These are phyloP conservation scores for Excalfactoria chinensis DNA, from an alignment of 2,113 vertebrate species.

Conservation along the genomic window DNA sequence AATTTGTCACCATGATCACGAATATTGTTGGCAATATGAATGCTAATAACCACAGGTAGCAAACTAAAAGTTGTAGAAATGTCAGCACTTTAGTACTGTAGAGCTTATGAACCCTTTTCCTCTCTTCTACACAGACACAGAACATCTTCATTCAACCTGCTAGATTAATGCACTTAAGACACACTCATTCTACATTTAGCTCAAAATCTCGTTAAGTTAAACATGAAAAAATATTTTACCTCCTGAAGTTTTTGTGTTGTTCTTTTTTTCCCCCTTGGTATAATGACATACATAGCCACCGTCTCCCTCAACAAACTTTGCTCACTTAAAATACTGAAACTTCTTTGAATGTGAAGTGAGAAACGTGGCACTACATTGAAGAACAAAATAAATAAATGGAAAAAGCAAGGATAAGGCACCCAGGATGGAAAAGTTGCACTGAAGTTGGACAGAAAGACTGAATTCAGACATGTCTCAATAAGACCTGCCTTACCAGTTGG, in stretches of 20 bases:
- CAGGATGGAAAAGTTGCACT: background rate
- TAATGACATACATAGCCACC: fast-evolving
- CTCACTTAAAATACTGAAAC: background rate
- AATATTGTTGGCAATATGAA: background rate
- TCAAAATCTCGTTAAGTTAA: background rate
- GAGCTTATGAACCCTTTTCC: background rate
- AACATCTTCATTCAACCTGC: background rate
- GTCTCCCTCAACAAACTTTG: background rate
- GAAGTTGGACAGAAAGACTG: background rate
- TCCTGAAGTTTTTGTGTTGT: background rate
- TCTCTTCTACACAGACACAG: background rate
- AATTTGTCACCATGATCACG: background rate
- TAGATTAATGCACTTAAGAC: background rate
- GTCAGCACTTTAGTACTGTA: background rate
- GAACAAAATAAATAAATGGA: background rate
- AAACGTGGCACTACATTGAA: background rate
- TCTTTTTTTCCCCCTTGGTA: background rate
- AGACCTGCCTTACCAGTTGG: background rate
- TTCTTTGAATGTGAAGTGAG: background rate
- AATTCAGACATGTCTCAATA: background rate
- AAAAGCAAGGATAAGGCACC: background rate
- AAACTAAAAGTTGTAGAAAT: background rate
- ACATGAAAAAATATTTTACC: background rate
- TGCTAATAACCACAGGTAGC: background rate
- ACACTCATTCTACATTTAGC: background rate